Conservation (phyloP, 2,113 vertebrate species). For the Ammodramus savannarum region DNA sequence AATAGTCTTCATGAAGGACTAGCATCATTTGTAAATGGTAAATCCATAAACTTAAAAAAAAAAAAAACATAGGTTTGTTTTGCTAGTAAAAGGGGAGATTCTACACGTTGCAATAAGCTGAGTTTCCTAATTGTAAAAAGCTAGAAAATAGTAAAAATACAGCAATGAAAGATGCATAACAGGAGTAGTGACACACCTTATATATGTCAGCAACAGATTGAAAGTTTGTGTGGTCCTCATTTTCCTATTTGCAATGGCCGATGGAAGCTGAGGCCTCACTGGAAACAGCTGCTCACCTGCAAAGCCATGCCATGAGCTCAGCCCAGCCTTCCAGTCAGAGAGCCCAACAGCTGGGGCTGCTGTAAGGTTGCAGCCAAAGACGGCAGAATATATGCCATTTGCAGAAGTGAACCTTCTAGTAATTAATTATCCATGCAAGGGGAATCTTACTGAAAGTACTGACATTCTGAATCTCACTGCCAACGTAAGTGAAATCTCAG, state of each 20-base stretch:
- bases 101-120: not conserved
- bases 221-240: not conserved
- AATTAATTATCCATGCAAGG: not conserved
- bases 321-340: not conserved
- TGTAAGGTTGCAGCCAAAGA: not conserved
- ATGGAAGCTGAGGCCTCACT: not conserved
- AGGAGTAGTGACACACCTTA: not conserved
- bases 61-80: not conserved
- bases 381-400: not conserved
- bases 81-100: not conserved
- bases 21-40: not conserved
- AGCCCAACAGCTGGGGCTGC: not conserved
- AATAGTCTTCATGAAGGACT: not conserved
- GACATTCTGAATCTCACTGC: not conserved
- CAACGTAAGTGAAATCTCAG: not conserved
- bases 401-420: not conserved
- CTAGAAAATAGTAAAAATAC: not conserved
- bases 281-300: not conserved
- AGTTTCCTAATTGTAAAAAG: not conserved
- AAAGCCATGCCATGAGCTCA: not conserved
- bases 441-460: not conserved
- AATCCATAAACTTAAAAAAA: not conserved
- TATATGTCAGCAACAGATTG: not conserved
- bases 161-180: not conserved
- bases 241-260: not conserved